A percentile compares a stretch with the other conserved stretches of the same genome.
Evolutionary conservation across 2,888 invertebrate species (phyloP).

Genomic region (Acronicta alni): DNA sequence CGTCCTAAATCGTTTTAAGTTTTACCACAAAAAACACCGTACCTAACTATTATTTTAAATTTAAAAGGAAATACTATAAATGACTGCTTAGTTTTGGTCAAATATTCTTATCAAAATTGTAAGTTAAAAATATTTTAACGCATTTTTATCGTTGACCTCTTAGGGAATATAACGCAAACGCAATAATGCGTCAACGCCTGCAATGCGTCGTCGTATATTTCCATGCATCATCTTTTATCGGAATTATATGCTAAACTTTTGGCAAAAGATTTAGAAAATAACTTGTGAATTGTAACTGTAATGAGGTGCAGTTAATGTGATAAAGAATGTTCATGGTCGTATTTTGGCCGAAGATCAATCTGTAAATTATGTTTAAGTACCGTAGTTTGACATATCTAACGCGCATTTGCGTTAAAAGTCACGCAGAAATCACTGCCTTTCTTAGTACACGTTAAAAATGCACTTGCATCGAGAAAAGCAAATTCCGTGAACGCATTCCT

Average conservation of each 20-base stretch:
- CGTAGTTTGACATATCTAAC: background rate
- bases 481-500: too few species aligned
- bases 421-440: too few species aligned
- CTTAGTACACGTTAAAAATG: background rate
- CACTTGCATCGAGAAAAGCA: background rate
- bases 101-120: too few species aligned
- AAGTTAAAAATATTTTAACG: too few species aligned
- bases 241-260: constrained; percentile 12
- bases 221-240: background rate
- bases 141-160: too few species aligned
- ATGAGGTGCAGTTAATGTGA: constrained; percentile 14
- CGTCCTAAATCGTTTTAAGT: too few species aligned
- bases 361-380: background rate
- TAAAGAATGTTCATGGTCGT: constrained; percentile 17
- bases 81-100: too few species aligned
- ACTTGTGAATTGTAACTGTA: constrained; percentile 13
- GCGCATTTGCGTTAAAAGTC: too few species aligned
- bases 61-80: too few species aligned
- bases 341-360: constrained; percentile 7
- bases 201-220: constrained; percentile 4
- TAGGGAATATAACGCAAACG: background rate
- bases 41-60: too few species aligned
- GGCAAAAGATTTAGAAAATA: constrained; percentile 24
- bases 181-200: background rate
- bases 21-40: too few species aligned